Percentiles rank a stretch among this genome's conserved stretches.
Conservation (phyloP, 2,113 vertebrate species). For the Lontra canadensis region DNA sequence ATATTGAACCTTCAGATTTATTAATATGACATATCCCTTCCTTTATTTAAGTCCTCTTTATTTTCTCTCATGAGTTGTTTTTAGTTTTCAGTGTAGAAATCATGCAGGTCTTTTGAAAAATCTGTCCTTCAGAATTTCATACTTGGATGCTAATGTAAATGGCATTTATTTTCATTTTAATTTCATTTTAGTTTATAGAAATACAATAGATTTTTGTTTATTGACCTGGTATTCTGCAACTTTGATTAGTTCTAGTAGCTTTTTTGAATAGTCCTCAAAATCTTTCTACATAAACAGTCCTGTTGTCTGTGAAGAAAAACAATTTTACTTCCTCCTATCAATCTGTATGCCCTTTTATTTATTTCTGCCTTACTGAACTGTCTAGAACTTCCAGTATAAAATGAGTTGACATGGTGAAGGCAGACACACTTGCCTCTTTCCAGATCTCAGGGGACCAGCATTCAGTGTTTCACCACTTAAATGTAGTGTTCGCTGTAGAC, state of each 20-base stretch:
- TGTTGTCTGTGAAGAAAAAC: not conserved
- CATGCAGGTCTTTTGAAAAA: not conserved
- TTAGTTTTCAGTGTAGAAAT: not conserved
- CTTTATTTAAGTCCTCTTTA: not conserved
- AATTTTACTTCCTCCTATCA: not conserved
- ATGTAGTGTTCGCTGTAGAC: not conserved
- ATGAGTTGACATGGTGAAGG: not conserved
- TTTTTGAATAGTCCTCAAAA: not conserved
- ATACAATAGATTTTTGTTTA: not conserved
- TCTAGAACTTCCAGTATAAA: not conserved
- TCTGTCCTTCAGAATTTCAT: not conserved
- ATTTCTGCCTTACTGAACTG: not conserved
- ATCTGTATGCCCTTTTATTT: not conserved
- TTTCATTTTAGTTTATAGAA: not conserved
- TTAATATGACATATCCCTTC: not conserved
- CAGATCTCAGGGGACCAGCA: no score
- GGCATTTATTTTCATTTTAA: slow-evolving; percentile 1
- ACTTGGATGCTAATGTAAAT: not conserved
- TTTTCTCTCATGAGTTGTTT: not conserved
- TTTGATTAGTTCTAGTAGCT: not conserved
- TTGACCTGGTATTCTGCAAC: not conserved
- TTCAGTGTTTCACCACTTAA: not conserved
- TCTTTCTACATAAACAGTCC: not conserved
- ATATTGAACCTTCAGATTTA: not conserved
- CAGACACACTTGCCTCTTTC: not conserved